phyloP scores from a whole-genome alignment of 1,140 invertebrate genomes.

The Rhagoletis pomonella region DNA sequence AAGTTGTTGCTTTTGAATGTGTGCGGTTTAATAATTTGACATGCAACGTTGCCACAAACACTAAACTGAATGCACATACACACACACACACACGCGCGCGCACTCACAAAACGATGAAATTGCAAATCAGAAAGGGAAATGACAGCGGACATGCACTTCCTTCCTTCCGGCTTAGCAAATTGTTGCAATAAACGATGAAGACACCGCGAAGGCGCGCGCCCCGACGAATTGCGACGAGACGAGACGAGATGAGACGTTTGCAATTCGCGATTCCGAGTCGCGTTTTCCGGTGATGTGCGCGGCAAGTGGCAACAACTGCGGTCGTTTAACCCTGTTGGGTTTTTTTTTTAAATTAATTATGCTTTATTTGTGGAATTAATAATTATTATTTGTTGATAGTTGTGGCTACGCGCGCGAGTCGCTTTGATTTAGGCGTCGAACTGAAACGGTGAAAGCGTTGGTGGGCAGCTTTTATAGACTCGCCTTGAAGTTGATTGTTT shows the following conservation, averaged over 20 bases:
- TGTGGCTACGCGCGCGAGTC: not conserved
- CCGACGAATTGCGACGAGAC: not conserved
- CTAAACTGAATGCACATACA: no score
- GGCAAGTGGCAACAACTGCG: not conserved
- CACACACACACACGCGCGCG: not conserved
- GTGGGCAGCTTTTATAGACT: constrained; percentile 69
- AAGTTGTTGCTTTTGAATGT: constrained; percentile 56
- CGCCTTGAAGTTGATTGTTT: constrained; percentile 41
- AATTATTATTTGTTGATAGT: not conserved
- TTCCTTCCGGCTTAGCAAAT: constrained; percentile 8
- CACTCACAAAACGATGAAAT: not conserved
- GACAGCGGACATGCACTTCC: constrained; percentile 8
- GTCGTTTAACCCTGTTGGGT: not conserved
- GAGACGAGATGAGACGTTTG: not conserved
- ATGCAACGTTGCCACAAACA: constrained; percentile 60
- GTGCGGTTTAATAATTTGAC: constrained; percentile 59
- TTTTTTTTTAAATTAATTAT: not conserved
- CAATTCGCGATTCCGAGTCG: not conserved
- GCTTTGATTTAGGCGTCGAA: constrained; percentile 1
- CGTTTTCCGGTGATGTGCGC: constrained; percentile 2
- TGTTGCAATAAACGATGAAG: not conserved
- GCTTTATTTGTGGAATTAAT: not conserved
- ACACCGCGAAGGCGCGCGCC: constrained; percentile 2
- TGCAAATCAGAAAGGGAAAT: constrained; percentile 16
- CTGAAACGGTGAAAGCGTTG: constrained; percentile 17